phyloP scores from a whole-genome alignment of 2,888 invertebrate species.

The Eupithecia inturbata region DNA sequence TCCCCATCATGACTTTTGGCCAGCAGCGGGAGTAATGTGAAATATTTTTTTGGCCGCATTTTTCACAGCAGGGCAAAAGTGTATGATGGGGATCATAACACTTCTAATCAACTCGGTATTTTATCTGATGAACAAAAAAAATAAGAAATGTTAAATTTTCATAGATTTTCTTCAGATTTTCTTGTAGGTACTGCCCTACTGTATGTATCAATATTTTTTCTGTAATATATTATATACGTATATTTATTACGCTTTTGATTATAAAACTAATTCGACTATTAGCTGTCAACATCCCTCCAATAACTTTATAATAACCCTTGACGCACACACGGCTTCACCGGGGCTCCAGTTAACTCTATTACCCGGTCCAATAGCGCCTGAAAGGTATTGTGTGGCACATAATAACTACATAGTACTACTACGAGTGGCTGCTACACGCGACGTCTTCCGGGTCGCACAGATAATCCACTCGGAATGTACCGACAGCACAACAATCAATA shows the following conservation, averaged over 20 bases:
- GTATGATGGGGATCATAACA: too few relatives aligned
- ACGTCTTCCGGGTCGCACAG: conserved; percentile 33
- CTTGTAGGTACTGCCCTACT: not conserved
- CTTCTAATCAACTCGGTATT: too few relatives aligned
- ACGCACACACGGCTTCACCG: not conserved
- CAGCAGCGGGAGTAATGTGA: too few relatives aligned
- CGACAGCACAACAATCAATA: conserved; percentile 6
- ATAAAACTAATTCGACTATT: not conserved
- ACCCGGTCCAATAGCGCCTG: conserved; percentile 5
- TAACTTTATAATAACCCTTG: conserved; percentile 6
- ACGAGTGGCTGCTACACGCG: not conserved
- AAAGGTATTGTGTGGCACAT: conserved; percentile 19
- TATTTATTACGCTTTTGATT: not conserved
- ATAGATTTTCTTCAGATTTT: not conserved
- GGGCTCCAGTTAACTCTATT: conserved; percentile 17
- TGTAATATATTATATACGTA: too few relatives aligned
- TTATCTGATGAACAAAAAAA: not conserved
- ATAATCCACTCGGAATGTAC: conserved; percentile 26
- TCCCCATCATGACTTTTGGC: too few relatives aligned
- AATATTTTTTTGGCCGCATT: too few relatives aligned
- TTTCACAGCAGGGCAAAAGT: not conserved
- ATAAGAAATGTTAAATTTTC: not conserved
- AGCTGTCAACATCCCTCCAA: not conserved
- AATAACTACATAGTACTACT: not conserved
- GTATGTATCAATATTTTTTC: not conserved